Percentiles rank a stretch among this genome's conserved stretches.
phyloP scores from a whole-genome alignment of 37 sponge, comb jelly and placozoan genomes.

The Crambe crambe region DNA sequence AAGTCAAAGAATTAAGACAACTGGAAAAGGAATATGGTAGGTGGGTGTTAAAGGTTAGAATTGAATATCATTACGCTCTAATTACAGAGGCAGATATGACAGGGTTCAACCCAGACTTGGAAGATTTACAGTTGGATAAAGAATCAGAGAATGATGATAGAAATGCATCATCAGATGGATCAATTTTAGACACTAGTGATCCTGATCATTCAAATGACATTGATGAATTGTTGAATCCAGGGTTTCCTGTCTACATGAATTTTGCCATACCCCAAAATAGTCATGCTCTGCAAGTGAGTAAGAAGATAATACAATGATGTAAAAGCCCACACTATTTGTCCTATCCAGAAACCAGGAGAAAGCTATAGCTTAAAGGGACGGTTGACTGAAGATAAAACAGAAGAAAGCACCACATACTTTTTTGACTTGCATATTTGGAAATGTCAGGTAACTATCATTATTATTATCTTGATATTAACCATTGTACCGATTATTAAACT shows the following conservation, averaged over 20 bases:
- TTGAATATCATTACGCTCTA: background rate
- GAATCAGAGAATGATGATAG: slow-evolving; percentile 4
- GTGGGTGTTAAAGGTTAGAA: background rate
- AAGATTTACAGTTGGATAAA: background rate
- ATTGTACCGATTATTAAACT: no score
- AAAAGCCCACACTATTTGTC: background rate
- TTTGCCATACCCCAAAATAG: slow-evolving; percentile 24
- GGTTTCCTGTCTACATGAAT: slow-evolving; percentile 77
- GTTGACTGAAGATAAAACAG: slow-evolving; percentile 14
- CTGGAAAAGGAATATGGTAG: background rate
- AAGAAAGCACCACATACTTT: slow-evolving; percentile 1
- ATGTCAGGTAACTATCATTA: slow-evolving; percentile 35
- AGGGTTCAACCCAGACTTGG: slow-evolving; percentile 23
- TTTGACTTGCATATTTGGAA: slow-evolving; percentile 55
- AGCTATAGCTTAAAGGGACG: slow-evolving; percentile 68
- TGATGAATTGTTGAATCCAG: slow-evolving; percentile 61
- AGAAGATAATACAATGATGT: background rate
- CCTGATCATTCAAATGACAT: slow-evolving; percentile 65
- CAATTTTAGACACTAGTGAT: slow-evolving; percentile 55
- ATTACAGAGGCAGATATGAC: background rate
- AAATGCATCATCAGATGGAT: background rate
- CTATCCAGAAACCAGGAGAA: slow-evolving; percentile 49
- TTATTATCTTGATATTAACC: background rate
- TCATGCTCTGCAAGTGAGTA: slow-evolving; percentile 4
- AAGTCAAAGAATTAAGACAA: slow-evolving; percentile 13